Conservation (phyloP, 2,797 vertebrate species). For the Glyptemys insculpta region DNA sequence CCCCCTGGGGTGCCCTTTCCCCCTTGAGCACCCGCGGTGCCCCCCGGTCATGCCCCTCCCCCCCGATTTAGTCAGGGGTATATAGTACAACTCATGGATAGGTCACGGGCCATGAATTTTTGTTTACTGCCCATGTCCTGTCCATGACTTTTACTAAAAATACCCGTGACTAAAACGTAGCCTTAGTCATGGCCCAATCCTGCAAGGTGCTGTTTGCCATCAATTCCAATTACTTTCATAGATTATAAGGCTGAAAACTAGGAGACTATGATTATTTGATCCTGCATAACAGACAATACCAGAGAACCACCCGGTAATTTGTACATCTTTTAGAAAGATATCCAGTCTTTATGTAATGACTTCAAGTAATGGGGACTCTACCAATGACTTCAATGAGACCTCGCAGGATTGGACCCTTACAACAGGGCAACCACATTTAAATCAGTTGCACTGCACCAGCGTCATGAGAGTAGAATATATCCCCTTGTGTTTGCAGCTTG, state of each 20-base stretch:
- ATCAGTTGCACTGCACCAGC: neutral
- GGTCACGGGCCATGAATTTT: no score
- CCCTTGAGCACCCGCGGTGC: no score
- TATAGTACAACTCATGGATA: no score
- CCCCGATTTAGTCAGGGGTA: no score
- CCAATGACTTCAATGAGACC: neutral
- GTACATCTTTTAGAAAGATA: neutral
- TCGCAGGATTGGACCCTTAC: neutral
- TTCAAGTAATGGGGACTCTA: neutral
- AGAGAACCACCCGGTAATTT: neutral
- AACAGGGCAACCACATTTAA: neutral
- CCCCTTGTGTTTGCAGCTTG: neutral
- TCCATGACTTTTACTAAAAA: no score
- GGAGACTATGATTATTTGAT: neutral
- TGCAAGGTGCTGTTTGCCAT: neutral
- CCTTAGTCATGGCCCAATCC: neutral
- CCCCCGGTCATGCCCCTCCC: no score
- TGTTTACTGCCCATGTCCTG: no score
- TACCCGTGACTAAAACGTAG: no score
- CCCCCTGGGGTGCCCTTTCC: no score
- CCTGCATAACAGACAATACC: neutral
- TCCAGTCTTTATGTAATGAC: neutral
- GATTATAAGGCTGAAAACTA: neutral
- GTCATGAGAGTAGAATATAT: neutral
- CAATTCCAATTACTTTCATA: neutral